Evolutionary conservation across 2,888 invertebrate genomes (phyloP), one percentile per base, ranked within the genome.

Genomic region (Stenchaetothrips biformis): DNA sequence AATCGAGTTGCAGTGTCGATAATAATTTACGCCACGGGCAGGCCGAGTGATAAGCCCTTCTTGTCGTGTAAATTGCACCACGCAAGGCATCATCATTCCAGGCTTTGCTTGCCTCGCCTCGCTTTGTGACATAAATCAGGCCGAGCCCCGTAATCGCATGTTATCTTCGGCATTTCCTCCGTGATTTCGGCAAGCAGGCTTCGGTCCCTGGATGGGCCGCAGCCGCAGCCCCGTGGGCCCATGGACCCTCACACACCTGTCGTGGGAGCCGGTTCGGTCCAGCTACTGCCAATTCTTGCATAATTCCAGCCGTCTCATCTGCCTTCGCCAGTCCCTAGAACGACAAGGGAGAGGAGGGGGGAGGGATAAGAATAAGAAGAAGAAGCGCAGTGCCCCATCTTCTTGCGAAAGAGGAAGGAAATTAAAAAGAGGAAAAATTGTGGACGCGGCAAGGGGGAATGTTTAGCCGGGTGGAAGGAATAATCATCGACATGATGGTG

Each of bases 211-310:
- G n/a, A n/a, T n/a, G n/a, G n/a, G 53, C 59, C 4, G 59, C 59
- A 37, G 37, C 37, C 67, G 67, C 67, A 74, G n/a, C 67, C 67
- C 67, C 67, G 7, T 74, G 21, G 21, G n/a, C 67, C 67, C 67
- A 67, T 67, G 67, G 67, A 13, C 59, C 21, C 67, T 67, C 67
- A 21, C 67, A 74, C 67, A 74, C 67, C 67, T 74, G 67, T 21
- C 21, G 67, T 37, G 37, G 37, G 21, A 21, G 67, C 25, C 67
- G 11, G 67, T 74, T 25, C 67, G 25, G 16, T 53, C 53, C 67
- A 21, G 67, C 67, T 74, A 74, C 67, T 21, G 67, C 67, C 25
- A 74, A 74, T 74, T 74, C 67, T 74, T 74, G 67, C 67, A 74
- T 74, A 74, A 74, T 74, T 53, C 53, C 53, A 18, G 53, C 53